Conservation (phyloP, 2,113 vertebrate genomes). For the Lepus americanus region DNA sequence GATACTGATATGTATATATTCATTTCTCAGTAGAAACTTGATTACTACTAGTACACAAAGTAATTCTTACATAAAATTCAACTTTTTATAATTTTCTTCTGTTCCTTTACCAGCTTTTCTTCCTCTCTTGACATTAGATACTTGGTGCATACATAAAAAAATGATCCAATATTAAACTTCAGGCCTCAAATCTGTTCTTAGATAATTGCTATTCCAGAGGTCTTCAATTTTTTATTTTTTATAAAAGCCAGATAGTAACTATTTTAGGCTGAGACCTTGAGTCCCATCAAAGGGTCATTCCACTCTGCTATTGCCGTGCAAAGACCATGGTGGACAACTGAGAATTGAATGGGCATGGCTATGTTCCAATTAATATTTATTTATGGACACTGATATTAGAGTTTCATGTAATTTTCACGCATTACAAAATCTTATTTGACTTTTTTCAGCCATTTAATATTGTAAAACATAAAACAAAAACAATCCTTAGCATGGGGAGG, state of each 20-base stretch:
- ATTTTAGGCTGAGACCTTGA: neutral
- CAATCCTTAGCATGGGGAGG: fast-evolving
- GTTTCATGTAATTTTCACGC: neutral
- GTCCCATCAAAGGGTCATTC: fast-evolving
- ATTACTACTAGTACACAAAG: neutral
- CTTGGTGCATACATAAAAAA: neutral
- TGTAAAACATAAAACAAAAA: neutral
- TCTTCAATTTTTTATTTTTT: neutral
- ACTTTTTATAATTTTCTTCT: neutral
- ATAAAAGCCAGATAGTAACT: neutral
- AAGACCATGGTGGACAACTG: neutral
- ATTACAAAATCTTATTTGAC: neutral
- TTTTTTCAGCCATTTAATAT: slow-evolving; percentile 6
- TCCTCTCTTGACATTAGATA: neutral
- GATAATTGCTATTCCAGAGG: neutral
- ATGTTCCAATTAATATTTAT: neutral
- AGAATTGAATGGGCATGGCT: neutral
- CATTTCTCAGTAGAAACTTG: neutral
- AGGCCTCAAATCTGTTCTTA: neutral
- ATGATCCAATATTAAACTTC: neutral
- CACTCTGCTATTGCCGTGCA: fast-evolving
- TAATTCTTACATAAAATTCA: slow-evolving; percentile 22
- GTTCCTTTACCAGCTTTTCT: neutral
- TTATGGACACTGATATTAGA: neutral
- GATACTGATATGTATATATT: too few relatives aligned